Evolutionary conservation across 2,797 vertebrate species (phyloP).

Genomic region (Leuciscus waleckii): DNA sequence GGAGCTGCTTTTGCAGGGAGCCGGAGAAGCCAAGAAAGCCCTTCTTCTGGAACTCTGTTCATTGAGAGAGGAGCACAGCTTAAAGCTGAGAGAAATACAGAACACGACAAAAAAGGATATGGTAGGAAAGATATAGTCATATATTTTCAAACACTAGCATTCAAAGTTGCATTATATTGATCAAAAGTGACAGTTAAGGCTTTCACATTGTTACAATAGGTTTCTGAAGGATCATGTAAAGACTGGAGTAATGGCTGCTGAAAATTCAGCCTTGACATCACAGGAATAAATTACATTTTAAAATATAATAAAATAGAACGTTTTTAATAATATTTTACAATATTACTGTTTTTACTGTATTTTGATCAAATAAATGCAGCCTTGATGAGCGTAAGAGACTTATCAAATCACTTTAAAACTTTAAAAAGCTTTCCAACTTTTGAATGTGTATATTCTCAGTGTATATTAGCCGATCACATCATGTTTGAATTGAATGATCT

Average conservation of each 20-base stretch:
- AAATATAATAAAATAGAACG: neutral
- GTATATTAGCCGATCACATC: neutral
- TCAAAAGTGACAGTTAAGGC: neutral
- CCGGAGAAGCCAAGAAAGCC: conserved; percentile 61
- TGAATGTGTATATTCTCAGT: neutral
- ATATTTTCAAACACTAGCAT: neutral
- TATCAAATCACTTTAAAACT: too few species aligned
- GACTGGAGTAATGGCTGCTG: neutral
- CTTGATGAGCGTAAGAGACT: too few species aligned
- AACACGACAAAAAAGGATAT: conserved; percentile 60
- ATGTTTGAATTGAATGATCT: neutral
- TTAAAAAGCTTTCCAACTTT: neutral
- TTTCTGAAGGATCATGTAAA: neutral
- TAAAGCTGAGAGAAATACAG: conserved; percentile 61
- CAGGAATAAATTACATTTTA: neutral
- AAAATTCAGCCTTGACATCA: neutral
- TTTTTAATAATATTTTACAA: neutral
- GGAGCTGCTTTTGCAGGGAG: conserved; percentile 71
- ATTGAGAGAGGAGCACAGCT: conserved; percentile 57
- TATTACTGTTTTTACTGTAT: neutral
- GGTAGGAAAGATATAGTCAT: conserved; percentile 52
- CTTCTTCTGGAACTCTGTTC: conserved; percentile 68
- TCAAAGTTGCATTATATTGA: neutral
- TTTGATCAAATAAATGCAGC: too few species aligned
- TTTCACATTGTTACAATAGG: neutral